Conservation (phyloP, 2,113 vertebrate genomes). For the Chamaetylas fuelleborni region DNA sequence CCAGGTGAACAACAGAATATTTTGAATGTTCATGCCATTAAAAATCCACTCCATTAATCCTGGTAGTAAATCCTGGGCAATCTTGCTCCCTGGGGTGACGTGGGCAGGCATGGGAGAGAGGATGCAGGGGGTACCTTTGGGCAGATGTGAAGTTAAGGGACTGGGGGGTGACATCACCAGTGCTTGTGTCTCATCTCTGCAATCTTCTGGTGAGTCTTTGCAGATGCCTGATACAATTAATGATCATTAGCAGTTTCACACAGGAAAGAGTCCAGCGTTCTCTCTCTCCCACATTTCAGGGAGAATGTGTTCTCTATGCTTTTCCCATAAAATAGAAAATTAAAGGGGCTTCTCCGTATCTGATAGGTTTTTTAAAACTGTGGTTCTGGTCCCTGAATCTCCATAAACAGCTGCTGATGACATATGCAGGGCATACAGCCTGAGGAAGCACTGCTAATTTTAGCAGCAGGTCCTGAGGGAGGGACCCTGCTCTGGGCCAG, state of each 20-base stretch:
- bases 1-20: background rate
- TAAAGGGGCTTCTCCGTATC: background rate
- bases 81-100: rapidly evolving
- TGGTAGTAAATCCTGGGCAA: background rate
- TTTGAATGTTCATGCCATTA: background rate
- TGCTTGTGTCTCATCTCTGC: background rate
- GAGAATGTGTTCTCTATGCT: background rate
- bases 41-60: background rate
- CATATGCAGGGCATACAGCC: rapidly evolving
- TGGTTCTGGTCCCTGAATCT: background rate
- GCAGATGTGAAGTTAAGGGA: background rate
- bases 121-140: background rate
- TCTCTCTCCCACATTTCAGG: background rate
- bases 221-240: background rate
- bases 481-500: background rate
- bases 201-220: background rate
- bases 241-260: background rate
- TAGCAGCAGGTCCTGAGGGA: slow-evolving; percentile 5
- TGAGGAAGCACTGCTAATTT: background rate
- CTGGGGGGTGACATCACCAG: background rate
- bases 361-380: background rate
- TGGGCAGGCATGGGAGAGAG: background rate
- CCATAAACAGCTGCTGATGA: slow-evolving; percentile 9
- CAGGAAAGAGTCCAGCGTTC: background rate
- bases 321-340: background rate